Base-by-base conservation (phyloP, 2,888 invertebrate genomes). In the Eristalinus sepulchralis region DNA sequence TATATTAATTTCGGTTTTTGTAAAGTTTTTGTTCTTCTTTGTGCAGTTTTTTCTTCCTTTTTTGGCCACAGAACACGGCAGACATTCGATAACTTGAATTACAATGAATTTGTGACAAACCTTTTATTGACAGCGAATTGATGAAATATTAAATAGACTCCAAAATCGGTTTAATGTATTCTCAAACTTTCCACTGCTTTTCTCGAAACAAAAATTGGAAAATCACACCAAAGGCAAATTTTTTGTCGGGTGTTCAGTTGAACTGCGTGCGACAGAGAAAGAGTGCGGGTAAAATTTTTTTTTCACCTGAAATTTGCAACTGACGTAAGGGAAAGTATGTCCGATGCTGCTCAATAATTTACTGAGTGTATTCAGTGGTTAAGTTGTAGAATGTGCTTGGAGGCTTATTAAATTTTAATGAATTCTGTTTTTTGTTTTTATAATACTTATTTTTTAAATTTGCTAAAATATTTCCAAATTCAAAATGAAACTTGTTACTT, bases 181-280 rank as follows among this genome's bases (percentile, higher is more conserved):
- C 66, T 20, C 47, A 66, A 86, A 83, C 27, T 70, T 75, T 34
- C 62, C 73, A 47, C 47, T 47, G 68, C 71, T 73, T 70, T 73
- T 62, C n/a, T 57, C 55, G 34, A 78, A 83, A 73, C 47, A 47
- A 47, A 47, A 47, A 47, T 70, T 86, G 71, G 72, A 85, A 67
- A 70, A 78, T 84, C 70, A 78, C 86, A 81, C 77, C 83, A 86
- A 86, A 86, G 83, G 83, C 78, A 83, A 86, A 77, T 77, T 86
- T 86, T 72, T 86, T 71, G 68, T 73, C 78, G 78, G 47, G 63
- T 86, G 78, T 70, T 83, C 66, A 22, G 63, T 60, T 59, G 70
- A 75, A 83, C 83, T 86, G 70, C 68, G 78, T 78, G 82, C 75
- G 86, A 53, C 78, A 83, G 75, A 86, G 78, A 86, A 86, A 73